Evolutionary conservation across 2,888 invertebrate species (phyloP).

Genomic region (Antitype chi): DNA sequence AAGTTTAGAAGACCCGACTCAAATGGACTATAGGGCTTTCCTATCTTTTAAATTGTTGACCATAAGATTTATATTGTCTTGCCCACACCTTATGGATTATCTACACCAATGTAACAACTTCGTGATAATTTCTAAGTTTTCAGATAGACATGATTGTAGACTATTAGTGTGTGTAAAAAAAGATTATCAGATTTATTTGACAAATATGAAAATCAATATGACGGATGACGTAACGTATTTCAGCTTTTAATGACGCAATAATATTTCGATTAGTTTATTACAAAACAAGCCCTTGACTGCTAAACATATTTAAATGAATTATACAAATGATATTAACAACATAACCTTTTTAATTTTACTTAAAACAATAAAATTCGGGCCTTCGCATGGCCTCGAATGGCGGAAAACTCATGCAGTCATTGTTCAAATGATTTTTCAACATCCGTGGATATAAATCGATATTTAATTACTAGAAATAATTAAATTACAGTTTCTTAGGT

Average conservation of each 20-base stretch:
- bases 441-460: slow-evolving; percentile 53
- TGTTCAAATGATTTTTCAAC: slow-evolving; percentile 31
- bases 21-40: background rate
- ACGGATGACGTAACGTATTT: slow-evolving; percentile 3
- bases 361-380: slow-evolving; percentile 51
- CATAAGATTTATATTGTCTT: slow-evolving; percentile 10
- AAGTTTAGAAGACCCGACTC: background rate
- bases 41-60: background rate
- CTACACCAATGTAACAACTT: slow-evolving; percentile 15
- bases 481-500: slow-evolving; percentile 63
- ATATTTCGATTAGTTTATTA: slow-evolving; percentile 36
- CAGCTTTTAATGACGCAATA: background rate
- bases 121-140: slow-evolving; percentile 27
- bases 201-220: slow-evolving; percentile 3
- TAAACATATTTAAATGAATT: slow-evolving; percentile 62
- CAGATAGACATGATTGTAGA: background rate
- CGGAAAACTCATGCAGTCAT: slow-evolving; percentile 48
- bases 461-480: slow-evolving; percentile 64
- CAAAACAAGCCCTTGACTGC: slow-evolving; percentile 46
- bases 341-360: slow-evolving; percentile 49
- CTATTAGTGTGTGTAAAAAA: background rate
- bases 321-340: slow-evolving; percentile 64
- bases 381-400: slow-evolving; percentile 23
- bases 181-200: background rate
- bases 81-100: slow-evolving; percentile 5